Base-by-base conservation (phyloP, 2,797 vertebrate genomes). In the Microcaecilia unicolor region DNA sequence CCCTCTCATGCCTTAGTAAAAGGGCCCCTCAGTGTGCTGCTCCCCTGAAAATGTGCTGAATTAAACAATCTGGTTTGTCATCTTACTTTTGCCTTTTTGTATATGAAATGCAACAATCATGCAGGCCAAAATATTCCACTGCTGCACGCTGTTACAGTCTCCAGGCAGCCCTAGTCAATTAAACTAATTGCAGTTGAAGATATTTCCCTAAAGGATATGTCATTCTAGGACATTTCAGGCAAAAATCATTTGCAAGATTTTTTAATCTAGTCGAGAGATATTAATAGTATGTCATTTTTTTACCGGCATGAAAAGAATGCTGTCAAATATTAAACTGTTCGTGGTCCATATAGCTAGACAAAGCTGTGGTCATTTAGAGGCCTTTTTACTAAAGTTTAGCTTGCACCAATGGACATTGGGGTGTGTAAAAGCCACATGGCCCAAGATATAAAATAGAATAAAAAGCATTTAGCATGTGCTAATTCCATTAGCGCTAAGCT, bases 161-260 rank as follows among this genome's bases (percentile, higher is more conserved):
- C 50, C 57, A 22, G 17, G 38, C 67, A 63, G 55, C 41, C 51
- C n/a, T 67, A 67, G 58, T 76, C 74, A 70, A 65, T 76, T 76
- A 80, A 66, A 59, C 54, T 79, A 78, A 76, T 77, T 69, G 70
- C 50, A 44, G 42, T 56, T 73, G 65, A 70, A 70, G 56, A 55
- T 64, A 64, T 70, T 74, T 80, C 57, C 71, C 67, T 48, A 49
- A 69, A 81, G 70, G 45, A 72, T 39, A 61, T 47, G 54, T 48
- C 44, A 41, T 58, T 38, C 44, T 61, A 55, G 49, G 65, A 51
- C 52, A 72, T 74, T 78, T 71, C 45, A 70, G 61, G 64, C 53
- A 60, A 68, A n/a, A 74, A 70, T 67, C 14, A 54, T 67, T 70
- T 75, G 45, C 34, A 55, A 58, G 57, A 56, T 38, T 72, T n/a